phyloP scores from a whole-genome alignment of 2,113 vertebrate species.

The Mastomys natalensis region DNA sequence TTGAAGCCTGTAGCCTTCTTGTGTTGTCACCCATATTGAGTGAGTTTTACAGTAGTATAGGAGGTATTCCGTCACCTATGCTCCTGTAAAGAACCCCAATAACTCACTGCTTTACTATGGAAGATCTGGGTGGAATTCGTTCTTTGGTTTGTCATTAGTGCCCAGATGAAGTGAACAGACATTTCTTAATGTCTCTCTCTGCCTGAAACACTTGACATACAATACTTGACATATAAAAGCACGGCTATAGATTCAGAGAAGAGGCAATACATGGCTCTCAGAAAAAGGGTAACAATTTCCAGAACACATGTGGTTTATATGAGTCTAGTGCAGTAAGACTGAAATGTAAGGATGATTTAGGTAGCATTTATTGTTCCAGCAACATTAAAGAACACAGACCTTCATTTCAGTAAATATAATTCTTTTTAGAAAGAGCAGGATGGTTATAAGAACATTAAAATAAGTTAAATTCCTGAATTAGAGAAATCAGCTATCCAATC shows the following conservation, averaged over 20 bases:
- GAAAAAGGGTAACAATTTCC: neutral
- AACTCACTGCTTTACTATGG: neutral
- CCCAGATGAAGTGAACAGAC: neutral
- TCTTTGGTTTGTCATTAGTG: neutral
- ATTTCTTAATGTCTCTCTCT: neutral
- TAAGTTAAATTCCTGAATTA: neutral
- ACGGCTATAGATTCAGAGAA: neutral
- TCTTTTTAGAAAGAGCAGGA: neutral
- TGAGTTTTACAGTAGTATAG: neutral
- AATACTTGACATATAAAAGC: neutral
- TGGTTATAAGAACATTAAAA: neutral
- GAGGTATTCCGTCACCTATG: neutral
- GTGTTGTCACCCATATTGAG: neutral
- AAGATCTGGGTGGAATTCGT: neutral
- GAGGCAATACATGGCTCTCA: neutral
- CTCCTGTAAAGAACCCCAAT: neutral
- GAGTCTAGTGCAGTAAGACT: neutral
- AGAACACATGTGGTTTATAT: neutral
- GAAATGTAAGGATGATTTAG: neutral
- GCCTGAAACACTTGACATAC: neutral
- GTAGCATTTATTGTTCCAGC: neutral
- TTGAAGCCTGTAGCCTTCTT: neutral
- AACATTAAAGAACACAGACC: neutral
- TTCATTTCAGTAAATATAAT: neutral
- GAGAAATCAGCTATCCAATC: neutral